Evolutionary conservation across 2,888 invertebrate genomes (phyloP), one percentile per base, ranked within the genome.

Genomic region (Hirtodrosophila cameraria): DNA sequence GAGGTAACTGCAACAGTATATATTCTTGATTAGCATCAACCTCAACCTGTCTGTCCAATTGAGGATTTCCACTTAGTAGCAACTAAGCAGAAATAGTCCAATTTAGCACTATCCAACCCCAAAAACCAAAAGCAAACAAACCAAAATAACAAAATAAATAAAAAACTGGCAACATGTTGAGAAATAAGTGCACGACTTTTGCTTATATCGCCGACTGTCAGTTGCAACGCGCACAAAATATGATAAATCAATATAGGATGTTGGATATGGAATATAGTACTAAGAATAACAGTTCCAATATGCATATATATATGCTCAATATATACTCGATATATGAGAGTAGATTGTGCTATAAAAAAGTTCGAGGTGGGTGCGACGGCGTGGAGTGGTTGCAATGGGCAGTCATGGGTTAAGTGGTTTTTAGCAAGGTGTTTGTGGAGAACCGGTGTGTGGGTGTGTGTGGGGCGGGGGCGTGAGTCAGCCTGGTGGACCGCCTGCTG

Each of bases 181-280:
- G 59, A 60, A 68, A 83, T 61, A 58, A 58, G 42, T 41, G 62
- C 75, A 66, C 60, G 55, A 65, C 36, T 83, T 53, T 39, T 4
- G 36, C 53, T 42, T 64, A 48, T 42, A 49, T 68, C 45, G 50
- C 28, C 9, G 48, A 28, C 84, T 84, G 86, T 81, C 81, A 80
- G 55, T 63, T 45, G 71, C 70, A 70, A 53, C 46, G 61, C 49
- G 46, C 54, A 30, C 67, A 41, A 65, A 81, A 75, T 75, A 77
- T 84, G 85, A 82, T 82, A 82, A 82, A 82, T 82, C 82, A 82
- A 86, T 86, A 77, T 67, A 62, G 23, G 23, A 23, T 23, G 23
- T 23, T 54, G 49, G 20, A 30, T 35, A 46, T 39, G 38, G 46
- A 39, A 58, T 62, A 31, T n/a, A 31, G 36, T 25, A 36, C 11